Percentiles rank a stretch among this genome's conserved stretches.
These are phyloP conservation scores for Drosophila kepulauana DNA, from an alignment of 1,140 invertebrate species.

Conservation along the genomic window DNA sequence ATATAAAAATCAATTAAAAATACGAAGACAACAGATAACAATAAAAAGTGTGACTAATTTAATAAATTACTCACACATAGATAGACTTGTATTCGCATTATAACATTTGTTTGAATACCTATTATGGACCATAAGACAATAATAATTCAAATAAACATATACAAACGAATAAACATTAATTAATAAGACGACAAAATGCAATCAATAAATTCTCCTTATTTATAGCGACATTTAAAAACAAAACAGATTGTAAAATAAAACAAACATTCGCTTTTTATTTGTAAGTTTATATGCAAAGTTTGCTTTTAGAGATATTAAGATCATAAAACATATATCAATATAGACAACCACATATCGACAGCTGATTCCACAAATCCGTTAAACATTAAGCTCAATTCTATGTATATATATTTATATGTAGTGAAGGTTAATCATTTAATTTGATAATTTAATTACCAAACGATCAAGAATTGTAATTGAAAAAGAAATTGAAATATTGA, in stretches of 20 bases:
- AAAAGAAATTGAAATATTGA: background rate
- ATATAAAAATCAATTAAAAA: background rate
- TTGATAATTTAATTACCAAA: background rate
- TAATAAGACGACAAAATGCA: background rate
- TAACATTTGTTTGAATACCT: slow-evolving; percentile 8
- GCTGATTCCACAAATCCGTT: slow-evolving; percentile 3
- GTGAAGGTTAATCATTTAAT: background rate
- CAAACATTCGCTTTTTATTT: background rate
- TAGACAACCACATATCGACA: slow-evolving; percentile 7
- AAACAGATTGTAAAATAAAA: slow-evolving; percentile 3
- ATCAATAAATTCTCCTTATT: too few relatives aligned
- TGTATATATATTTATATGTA: slow-evolving; percentile 11
- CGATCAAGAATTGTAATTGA: background rate
- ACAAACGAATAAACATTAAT: background rate
- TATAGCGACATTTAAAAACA: too few relatives aligned
- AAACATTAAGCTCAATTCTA: slow-evolving; percentile 1
- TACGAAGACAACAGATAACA: slow-evolving; percentile 12
- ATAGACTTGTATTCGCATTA: slow-evolving; percentile 17
- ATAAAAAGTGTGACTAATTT: background rate
- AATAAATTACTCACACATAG: background rate
- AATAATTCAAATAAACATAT: slow-evolving; percentile 8
- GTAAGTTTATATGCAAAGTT: background rate
- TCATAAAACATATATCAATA: slow-evolving; percentile 9
- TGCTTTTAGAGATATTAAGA: slow-evolving; percentile 5
- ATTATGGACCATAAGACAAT: slow-evolving; percentile 23